Conservation (phyloP, 1,140 invertebrate species). For the Acromyrmex charruanus region DNA sequence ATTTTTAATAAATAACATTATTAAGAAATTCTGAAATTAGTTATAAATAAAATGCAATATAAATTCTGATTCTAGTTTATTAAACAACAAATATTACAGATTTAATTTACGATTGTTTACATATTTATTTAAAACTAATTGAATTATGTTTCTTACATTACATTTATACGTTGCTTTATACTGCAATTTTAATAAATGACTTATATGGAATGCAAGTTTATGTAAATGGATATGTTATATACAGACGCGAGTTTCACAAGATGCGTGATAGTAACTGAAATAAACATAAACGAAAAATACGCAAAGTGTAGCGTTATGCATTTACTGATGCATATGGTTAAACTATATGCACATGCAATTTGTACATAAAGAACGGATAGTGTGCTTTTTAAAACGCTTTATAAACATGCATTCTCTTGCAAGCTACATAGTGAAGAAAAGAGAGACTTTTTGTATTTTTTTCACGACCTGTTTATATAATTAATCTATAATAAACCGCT, state of each 20-base stretch:
- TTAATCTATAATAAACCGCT: background rate
- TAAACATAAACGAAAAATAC: background rate
- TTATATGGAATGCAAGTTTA: background rate
- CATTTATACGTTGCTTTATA: background rate
- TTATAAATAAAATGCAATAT: background rate
- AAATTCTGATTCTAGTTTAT: background rate
- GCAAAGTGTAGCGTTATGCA: conserved; percentile 18
- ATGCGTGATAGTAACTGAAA: background rate
- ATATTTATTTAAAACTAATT: background rate
- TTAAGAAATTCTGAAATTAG: background rate
- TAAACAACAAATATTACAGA: background rate
- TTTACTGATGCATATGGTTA: background rate
- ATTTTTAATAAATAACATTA: background rate
- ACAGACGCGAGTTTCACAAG: background rate
- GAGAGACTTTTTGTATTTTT: background rate
- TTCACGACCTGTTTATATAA: background rate
- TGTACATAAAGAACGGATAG: background rate
- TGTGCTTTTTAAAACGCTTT: conserved; percentile 12
- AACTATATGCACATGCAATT: background rate
- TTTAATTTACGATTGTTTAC: background rate
- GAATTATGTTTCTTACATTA: background rate
- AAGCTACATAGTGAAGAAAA: background rate
- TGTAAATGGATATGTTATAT: background rate
- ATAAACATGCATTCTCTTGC: conserved; percentile 9
- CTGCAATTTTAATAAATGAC: background rate